Evolutionary conservation across 2,888 invertebrate genomes (phyloP).

Genomic region (Ceraclea dissimilis): DNA sequence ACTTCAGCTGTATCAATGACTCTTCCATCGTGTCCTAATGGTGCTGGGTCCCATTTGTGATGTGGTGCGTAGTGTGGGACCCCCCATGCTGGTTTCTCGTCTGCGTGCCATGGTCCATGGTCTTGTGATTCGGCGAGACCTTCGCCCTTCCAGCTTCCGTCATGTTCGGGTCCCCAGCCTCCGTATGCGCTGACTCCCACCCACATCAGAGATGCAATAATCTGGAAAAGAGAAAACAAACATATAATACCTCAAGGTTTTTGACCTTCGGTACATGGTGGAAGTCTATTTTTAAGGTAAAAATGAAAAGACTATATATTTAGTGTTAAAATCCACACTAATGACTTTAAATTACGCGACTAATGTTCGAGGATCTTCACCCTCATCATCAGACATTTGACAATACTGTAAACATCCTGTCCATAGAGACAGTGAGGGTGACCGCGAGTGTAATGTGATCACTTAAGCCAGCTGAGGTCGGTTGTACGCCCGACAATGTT

Average conservation of each 20-base stretch:
- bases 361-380: too few species aligned
- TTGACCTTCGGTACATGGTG: too few species aligned
- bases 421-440: too few species aligned
- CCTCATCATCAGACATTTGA: too few species aligned
- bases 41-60: conserved; percentile 35
- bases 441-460: too few species aligned
- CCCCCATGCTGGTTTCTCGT: conserved; percentile 3
- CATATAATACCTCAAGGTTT: not conserved
- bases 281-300: too few species aligned
- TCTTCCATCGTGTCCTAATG: conserved; percentile 49
- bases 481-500: too few species aligned
- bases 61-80: conserved; percentile 29
- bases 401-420: too few species aligned
- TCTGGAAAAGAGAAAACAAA: not conserved
- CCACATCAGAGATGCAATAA: conserved; percentile 4
- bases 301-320: too few species aligned
- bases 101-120: conserved; percentile 11
- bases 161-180: conserved; percentile 3
- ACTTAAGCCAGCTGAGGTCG: too few species aligned
- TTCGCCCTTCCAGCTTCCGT: conserved; percentile 15
- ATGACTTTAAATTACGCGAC: too few species aligned
- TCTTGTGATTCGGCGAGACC: conserved; percentile 16
- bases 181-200: conserved; percentile 7
- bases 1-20: conserved; percentile 57
- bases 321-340: too few species aligned